Conservation (phyloP, 2,113 vertebrate genomes). For the Nyctereutes procyonoides region DNA sequence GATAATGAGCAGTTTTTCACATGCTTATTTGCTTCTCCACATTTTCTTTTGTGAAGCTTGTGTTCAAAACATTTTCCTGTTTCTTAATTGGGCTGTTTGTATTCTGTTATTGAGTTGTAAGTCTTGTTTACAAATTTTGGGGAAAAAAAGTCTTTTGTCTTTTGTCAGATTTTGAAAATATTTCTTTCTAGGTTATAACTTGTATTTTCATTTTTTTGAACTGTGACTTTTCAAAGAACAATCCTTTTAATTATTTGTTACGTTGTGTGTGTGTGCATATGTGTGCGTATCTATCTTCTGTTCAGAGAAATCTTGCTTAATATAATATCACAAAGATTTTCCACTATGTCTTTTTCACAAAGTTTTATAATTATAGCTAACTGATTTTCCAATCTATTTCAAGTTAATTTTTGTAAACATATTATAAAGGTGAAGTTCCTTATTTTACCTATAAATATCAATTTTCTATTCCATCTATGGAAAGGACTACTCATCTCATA, state of each 20-base stretch:
- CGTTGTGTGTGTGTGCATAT: not conserved
- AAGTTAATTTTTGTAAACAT: not conserved
- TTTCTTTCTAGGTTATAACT: not conserved
- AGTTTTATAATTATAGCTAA: not conserved
- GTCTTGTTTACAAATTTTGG: not conserved
- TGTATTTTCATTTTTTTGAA: not conserved
- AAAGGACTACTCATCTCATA: not conserved
- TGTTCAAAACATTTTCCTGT: not conserved
- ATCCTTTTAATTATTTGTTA: not conserved
- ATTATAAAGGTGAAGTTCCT: not conserved
- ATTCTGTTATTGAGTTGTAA: not conserved
- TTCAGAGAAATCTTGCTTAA: not conserved
- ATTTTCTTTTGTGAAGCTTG: not conserved
- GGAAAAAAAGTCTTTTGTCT: not conserved
- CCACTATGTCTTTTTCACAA: not conserved
- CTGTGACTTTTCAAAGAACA: not conserved
- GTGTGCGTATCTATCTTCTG: not conserved
- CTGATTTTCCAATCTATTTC: not conserved
- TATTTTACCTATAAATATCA: not conserved
- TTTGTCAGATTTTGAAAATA: not conserved
- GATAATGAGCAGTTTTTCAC: not conserved
- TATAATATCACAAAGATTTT: not conserved
- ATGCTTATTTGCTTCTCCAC: not conserved
- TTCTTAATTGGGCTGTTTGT: not conserved
- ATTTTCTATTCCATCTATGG: not conserved